Percentiles rank a stretch among this genome's conserved stretches.
Evolutionary conservation across 2,888 invertebrate species (phyloP).

Genomic region (Apamea crenata): DNA sequence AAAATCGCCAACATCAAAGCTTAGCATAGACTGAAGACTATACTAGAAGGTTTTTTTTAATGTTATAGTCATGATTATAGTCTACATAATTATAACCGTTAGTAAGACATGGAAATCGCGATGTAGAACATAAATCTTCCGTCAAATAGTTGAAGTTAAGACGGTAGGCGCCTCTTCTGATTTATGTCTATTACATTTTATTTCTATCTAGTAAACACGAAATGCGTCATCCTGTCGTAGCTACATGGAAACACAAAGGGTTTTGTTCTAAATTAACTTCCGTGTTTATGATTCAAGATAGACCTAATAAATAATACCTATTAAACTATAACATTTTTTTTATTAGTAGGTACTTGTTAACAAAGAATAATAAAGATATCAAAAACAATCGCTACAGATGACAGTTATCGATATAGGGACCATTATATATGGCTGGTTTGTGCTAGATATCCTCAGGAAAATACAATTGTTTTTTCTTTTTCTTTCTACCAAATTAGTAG

Average conservation of each 20-base stretch:
- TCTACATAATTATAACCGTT: conserved; percentile 2
- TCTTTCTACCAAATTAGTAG: conserved; percentile 19
- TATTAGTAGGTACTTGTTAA: not conserved
- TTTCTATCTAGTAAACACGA: conserved; percentile 44
- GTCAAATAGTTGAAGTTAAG: conserved; percentile 28
- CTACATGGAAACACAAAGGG: conserved; percentile 62
- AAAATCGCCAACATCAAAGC: not conserved
- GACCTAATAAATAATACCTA: conserved; percentile 3
- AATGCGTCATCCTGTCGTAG: conserved; percentile 55
- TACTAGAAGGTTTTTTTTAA: not conserved
- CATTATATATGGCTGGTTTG: conserved; percentile 22
- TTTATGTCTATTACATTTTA: conserved; percentile 53
- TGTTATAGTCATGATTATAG: not conserved
- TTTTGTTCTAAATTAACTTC: conserved; percentile 63
- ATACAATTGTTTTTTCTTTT: conserved; percentile 22
- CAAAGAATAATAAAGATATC: conserved; percentile 24
- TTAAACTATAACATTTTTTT: not conserved
- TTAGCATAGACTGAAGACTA: not conserved
- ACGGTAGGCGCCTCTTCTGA: conserved; percentile 18
- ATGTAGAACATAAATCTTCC: conserved; percentile 11
- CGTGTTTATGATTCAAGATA: conserved; percentile 49
- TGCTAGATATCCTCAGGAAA: conserved; percentile 30
- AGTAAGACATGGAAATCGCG: not conserved
- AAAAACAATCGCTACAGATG: conserved; percentile 7
- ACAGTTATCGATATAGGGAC: not conserved